Conservation (phyloP, 2,888 invertebrate species). For the Fragum fragum region DNA sequence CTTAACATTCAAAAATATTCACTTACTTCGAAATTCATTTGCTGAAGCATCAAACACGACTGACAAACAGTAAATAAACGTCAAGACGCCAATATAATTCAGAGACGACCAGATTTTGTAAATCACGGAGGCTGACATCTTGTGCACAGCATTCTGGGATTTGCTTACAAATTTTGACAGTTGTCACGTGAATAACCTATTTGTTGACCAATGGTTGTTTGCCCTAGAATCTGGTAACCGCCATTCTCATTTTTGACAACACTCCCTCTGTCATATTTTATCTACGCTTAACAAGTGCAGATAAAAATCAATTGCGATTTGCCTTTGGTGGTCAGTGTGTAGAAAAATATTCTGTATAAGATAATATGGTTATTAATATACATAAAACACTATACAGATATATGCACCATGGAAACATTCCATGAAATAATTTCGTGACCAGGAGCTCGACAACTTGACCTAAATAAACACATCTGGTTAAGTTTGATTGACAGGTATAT, state of each 20-base stretch:
- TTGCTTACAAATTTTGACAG: conserved; percentile 70
- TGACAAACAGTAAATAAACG: conserved; percentile 28
- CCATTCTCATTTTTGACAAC: conserved; percentile 31
- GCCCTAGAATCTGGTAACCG: conserved; percentile 52
- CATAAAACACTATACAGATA: too few relatives aligned
- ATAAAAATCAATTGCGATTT: neutral
- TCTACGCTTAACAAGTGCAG: neutral
- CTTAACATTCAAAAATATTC: neutral
- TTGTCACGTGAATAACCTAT: conserved; percentile 70
- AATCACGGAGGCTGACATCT: conserved; percentile 74
- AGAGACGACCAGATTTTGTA: conserved; percentile 31
- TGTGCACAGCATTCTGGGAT: conserved; percentile 73
- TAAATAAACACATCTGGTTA: conserved; percentile 45
- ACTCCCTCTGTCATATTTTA: neutral
- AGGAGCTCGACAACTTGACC: conserved; percentile 49
- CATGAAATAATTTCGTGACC: conserved; percentile 5
- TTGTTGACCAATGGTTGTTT: conserved; percentile 68
- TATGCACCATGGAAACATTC: neutral
- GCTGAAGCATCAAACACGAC: conserved; percentile 44
- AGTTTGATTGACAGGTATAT: conserved; percentile 69
- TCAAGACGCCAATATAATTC: conserved; percentile 32
- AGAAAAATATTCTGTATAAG: neutral
- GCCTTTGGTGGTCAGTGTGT: neutral
- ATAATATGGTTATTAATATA: too few relatives aligned
- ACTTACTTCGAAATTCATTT: conserved; percentile 49